Conservation (phyloP, 2,113 vertebrate species). For the Marcusenius ussheri region DNA sequence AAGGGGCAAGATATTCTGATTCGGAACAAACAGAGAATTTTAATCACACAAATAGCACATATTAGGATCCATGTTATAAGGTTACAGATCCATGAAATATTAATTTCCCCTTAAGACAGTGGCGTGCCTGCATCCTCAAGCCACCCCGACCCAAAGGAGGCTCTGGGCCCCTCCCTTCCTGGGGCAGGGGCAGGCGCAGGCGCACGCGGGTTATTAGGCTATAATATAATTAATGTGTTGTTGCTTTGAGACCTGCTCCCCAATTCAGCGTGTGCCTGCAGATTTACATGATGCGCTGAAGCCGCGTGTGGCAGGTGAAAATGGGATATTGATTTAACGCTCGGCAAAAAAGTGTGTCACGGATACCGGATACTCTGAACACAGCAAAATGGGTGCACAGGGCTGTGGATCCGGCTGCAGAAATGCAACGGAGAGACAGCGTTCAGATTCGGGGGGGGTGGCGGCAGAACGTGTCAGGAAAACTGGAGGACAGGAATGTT, state of each 20-base stretch:
- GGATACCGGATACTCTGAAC: conserved; percentile 16
- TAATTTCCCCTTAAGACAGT: background rate
- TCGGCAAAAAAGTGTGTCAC: conserved; percentile 11
- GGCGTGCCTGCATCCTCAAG: background rate
- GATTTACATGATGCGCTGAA: conserved; percentile 21
- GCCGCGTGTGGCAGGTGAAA: background rate
- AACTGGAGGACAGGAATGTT: background rate
- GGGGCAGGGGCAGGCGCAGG: too few relatives aligned
- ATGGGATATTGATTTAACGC: conserved; percentile 31
- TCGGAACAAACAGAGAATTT: background rate
- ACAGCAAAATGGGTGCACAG: background rate
- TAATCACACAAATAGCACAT: background rate
- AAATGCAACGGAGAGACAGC: background rate
- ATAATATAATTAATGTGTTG: conserved; percentile 19
- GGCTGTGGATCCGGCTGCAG: background rate
- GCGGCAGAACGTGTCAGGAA: background rate
- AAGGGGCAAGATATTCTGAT: background rate
- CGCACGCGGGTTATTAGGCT: background rate
- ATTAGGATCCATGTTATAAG: background rate
- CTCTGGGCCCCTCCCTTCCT: background rate
- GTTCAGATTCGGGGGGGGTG: background rate
- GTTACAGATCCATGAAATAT: background rate
- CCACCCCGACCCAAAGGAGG: background rate
- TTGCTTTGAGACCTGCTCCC: conserved; percentile 13
- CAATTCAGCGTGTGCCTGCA: conserved; percentile 28